Percentiles rank a stretch among this genome's conserved stretches.
phyloP scores from a whole-genome alignment of 2,113 vertebrate genomes.

The Alosa alosa region DNA sequence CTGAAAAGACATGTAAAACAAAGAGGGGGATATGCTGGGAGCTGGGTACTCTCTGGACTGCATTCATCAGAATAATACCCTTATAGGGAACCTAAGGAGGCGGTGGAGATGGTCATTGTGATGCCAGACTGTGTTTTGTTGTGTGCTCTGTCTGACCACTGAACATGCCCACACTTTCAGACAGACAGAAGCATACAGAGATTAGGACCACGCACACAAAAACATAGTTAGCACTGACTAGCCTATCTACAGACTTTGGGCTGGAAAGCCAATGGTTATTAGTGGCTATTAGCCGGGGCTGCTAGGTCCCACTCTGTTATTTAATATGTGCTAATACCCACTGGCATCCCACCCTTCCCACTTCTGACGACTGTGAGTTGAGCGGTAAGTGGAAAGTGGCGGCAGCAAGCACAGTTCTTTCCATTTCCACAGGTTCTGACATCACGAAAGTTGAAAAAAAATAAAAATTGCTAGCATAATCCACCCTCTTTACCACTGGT shows the following conservation, averaged over 20 bases:
- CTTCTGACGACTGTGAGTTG: conserved; percentile 57
- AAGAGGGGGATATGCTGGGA: conserved; percentile 50
- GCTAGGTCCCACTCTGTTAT: background rate
- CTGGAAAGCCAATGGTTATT: background rate
- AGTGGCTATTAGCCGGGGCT: background rate
- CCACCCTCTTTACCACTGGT: conserved; percentile 29
- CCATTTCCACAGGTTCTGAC: conserved; percentile 58
- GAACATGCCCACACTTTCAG: background rate
- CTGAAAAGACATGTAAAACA: conserved; percentile 48
- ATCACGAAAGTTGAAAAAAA: conserved; percentile 25
- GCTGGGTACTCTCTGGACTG: conserved; percentile 27
- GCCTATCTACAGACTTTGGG: background rate
- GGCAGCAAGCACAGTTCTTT: conserved; percentile 52
- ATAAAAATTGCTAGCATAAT: conserved; percentile 49
- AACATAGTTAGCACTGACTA: background rate
- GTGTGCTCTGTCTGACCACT: background rate
- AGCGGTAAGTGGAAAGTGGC: conserved; percentile 54
- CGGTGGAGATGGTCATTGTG: background rate
- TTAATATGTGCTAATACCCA: conserved; percentile 42
- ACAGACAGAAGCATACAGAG: background rate
- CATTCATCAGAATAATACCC: conserved; percentile 70
- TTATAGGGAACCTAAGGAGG: conserved; percentile 25
- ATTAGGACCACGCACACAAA: background rate
- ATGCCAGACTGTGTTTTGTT: background rate
- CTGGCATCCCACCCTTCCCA: conserved; percentile 38